Percentiles rank a stretch among this genome's conserved stretches.
Conservation (phyloP, 1,140 invertebrate genomes). For the Aphelenchoides fujianensis region DNA sequence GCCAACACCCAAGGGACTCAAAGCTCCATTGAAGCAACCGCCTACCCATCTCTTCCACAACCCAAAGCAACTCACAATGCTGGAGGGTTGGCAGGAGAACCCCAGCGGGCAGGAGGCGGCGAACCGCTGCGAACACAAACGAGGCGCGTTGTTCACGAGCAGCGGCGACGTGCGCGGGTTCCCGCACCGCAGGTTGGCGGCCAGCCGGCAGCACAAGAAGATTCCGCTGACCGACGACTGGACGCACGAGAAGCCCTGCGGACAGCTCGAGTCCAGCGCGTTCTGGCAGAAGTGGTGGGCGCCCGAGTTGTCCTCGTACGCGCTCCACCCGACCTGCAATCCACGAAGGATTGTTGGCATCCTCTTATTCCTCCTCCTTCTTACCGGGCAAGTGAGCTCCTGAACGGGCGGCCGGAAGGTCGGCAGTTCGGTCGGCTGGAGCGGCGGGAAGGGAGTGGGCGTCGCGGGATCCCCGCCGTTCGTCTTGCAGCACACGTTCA, state of each 20-base stretch:
- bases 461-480: not conserved
- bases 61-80: conserved; percentile 3
- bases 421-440: conserved; percentile 22
- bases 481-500: conserved; percentile 41
- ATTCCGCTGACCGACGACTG: conserved; percentile 26
- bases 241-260: conserved; percentile 46
- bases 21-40: too few relatives aligned
- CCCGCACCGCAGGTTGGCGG: conserved; percentile 12
- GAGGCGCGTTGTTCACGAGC: conserved; percentile 25
- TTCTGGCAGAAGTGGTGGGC: conserved; percentile 50
- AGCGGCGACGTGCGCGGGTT: conserved; percentile 16
- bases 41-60: too few relatives aligned
- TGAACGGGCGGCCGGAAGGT: conserved; percentile 43
- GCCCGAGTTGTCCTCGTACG: conserved; percentile 33
- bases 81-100: conserved; percentile 18
- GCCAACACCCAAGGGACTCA: too few relatives aligned
- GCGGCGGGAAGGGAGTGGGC: conserved; percentile 8
- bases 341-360: too few relatives aligned
- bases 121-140: conserved; percentile 6
- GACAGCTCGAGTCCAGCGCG: conserved; percentile 44
- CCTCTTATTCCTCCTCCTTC: too few relatives aligned
- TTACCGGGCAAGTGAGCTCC: conserved; percentile 36
- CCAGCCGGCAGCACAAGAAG: conserved; percentile 28
- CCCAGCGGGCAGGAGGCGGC: conserved; percentile 13
- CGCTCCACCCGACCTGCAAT: conserved; percentile 43